A percentile compares a stretch with the other conserved stretches of the same genome.
These are phyloP conservation scores for Arenicola marina DNA, from an alignment of 2,888 invertebrate species.

Conservation along the genomic window DNA sequence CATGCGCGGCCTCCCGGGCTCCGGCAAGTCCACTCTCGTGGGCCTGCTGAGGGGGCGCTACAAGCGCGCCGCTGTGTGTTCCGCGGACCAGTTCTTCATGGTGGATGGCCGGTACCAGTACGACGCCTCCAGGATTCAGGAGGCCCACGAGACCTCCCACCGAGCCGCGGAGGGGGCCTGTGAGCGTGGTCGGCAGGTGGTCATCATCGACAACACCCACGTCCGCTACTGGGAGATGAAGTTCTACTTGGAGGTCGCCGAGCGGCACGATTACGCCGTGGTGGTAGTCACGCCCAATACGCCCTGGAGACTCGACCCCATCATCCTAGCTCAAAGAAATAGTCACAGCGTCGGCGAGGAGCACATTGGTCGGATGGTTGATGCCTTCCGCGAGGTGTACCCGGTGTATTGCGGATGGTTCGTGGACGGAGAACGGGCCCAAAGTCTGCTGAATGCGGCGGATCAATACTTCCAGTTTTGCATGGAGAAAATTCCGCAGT, in stretches of 20 bases:
- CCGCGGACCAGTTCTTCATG: conserved; percentile 57
- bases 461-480: conserved; percentile 34
- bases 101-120: conserved; percentile 42
- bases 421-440: conserved; percentile 38
- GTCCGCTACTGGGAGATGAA: conserved; percentile 55
- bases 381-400: conserved; percentile 38
- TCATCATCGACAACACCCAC: conserved; percentile 61
- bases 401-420: conserved; percentile 57
- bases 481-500: not conserved
- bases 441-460: conserved; percentile 31
- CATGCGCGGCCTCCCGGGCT: conserved; percentile 59
- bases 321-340: conserved; percentile 43
- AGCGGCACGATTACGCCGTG: conserved; percentile 45
- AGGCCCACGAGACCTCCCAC: conserved; percentile 54
- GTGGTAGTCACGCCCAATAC: conserved; percentile 55
- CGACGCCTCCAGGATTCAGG: conserved; percentile 40
- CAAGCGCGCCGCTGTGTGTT: conserved; percentile 47
- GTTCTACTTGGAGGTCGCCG: conserved; percentile 49
- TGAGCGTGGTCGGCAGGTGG: conserved; percentile 33
- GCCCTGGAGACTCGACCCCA: conserved; percentile 51
- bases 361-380: conserved; percentile 34
- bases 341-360: conserved; percentile 44
- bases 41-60: conserved; percentile 42
- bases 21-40: conserved; percentile 58
- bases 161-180: conserved; percentile 44